Evolutionary conservation across 2,888 invertebrate species (phyloP).

Genomic region (Mythimna lalbum): DNA sequence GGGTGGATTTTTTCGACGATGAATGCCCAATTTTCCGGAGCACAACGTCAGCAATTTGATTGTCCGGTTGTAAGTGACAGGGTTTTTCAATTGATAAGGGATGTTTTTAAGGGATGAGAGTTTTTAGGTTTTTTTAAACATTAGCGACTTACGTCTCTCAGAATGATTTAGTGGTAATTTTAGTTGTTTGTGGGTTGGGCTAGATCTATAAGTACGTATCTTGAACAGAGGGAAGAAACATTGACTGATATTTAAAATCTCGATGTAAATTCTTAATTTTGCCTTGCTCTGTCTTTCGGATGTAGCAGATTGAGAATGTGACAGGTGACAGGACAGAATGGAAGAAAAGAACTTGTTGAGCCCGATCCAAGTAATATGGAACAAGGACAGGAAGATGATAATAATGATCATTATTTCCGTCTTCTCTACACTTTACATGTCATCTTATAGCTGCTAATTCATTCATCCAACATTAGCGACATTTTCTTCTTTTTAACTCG

Average conservation of each 20-base stretch:
- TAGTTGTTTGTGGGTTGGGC: neutral
- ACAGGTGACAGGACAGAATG: too few relatives aligned
- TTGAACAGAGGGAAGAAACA: neutral
- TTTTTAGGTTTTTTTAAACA: constrained; percentile 28
- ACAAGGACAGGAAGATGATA: too few relatives aligned
- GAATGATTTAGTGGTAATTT: neutral
- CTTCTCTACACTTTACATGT: too few relatives aligned
- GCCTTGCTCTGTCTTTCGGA: neutral
- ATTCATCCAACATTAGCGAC: neutral
- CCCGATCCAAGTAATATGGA: too few relatives aligned
- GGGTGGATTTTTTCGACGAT: constrained; percentile 65
- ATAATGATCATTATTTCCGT: too few relatives aligned
- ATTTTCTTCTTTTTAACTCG: neutral
- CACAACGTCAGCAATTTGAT: constrained; percentile 73
- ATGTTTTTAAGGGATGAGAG: constrained; percentile 39
- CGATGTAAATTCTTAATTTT: neutral
- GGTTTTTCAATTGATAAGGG: constrained; percentile 56
- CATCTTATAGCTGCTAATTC: neutral
- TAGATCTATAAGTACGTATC: neutral
- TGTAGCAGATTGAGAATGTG: neutral
- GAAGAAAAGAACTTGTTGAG: too few relatives aligned
- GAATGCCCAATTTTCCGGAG: constrained; percentile 69
- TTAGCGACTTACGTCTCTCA: neutral
- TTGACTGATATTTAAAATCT: neutral
- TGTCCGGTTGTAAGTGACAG: constrained; percentile 63